Evolutionary conservation across 1,140 invertebrate genomes (phyloP).

Genomic region (Orchestia grillus): DNA sequence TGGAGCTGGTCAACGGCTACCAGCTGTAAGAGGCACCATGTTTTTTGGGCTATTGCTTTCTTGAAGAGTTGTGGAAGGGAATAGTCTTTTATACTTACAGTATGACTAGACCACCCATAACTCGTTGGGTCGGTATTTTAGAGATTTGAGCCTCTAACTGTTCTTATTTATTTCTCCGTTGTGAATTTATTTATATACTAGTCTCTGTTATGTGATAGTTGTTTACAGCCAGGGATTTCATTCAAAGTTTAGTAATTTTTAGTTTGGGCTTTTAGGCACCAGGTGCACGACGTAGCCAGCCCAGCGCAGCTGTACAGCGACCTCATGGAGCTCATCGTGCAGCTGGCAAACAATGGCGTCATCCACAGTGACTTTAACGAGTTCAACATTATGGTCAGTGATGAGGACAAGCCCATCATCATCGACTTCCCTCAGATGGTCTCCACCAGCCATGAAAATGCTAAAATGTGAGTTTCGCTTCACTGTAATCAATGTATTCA

Average conservation of each 20-base stretch:
- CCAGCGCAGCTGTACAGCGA: conserved; percentile 90
- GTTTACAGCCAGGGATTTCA: too few species aligned
- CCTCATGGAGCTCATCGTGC: conserved; percentile 94
- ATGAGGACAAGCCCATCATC: conserved; percentile 84
- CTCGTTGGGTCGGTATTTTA: too few species aligned
- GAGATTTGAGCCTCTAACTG: too few species aligned
- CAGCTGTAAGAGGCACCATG: conserved; percentile 72
- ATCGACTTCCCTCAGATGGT: conserved; percentile 99
- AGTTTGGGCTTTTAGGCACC: conserved; percentile 76
- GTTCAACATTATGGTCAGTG: conserved; percentile 94
- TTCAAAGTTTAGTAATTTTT: neutral
- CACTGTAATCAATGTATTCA: too few species aligned
- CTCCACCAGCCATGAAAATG: conserved; percentile 92
- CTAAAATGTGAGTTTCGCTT: conserved; percentile 79
- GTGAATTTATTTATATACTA: too few species aligned
- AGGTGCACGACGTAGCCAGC: conserved; percentile 81
- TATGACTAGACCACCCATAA: too few species aligned
- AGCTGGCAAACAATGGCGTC: conserved; percentile 92
- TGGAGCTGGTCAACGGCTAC: conserved; percentile 86
- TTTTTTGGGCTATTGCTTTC: neutral
- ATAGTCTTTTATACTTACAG: too few species aligned
- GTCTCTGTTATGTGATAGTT: too few species aligned
- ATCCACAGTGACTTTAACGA: conserved; percentile 99
- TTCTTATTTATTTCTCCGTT: too few species aligned
- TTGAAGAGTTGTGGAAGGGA: too few species aligned